phyloP scores from a whole-genome alignment of 1,140 invertebrate genomes.

The Magallana gigas region DNA sequence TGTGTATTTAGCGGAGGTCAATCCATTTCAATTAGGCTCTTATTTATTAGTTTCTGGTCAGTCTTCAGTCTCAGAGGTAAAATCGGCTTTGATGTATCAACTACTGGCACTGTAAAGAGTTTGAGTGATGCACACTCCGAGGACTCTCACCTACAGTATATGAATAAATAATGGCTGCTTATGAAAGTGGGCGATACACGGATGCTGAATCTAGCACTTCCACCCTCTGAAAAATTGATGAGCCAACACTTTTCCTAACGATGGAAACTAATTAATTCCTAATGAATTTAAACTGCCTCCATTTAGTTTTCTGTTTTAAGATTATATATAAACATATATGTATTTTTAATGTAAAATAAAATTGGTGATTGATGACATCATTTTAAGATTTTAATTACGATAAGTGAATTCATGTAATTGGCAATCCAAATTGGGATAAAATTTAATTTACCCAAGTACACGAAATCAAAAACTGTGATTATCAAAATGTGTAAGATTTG shows the following conservation, averaged over 20 bases:
- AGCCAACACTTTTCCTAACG: not conserved
- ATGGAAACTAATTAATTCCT: not conserved
- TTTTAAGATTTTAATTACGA: too few species aligned
- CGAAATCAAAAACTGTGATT: too few species aligned
- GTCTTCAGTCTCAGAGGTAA: not conserved
- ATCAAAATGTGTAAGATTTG: too few species aligned
- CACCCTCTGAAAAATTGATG: slow-evolving; percentile 18
- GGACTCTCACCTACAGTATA: not conserved
- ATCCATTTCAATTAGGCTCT: not conserved
- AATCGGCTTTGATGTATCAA: not conserved
- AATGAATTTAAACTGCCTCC: not conserved
- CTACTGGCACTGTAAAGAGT: not conserved
- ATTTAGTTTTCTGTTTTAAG: too few species aligned
- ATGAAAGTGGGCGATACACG: not conserved
- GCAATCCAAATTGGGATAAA: too few species aligned
- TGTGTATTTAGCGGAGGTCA: not conserved
- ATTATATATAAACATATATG: too few species aligned
- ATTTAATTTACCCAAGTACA: too few species aligned
- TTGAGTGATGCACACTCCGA: not conserved
- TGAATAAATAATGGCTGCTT: slow-evolving; percentile 2
- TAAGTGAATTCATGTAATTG: too few species aligned
- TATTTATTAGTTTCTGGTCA: not conserved
- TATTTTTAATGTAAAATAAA: too few species aligned
- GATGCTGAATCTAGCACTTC: not conserved
- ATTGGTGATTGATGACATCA: too few species aligned